Evolutionary conservation across 2,888 invertebrate genomes (phyloP), one percentile per base, ranked within the genome.

Genomic region (Tanypteryx hageni): DNA sequence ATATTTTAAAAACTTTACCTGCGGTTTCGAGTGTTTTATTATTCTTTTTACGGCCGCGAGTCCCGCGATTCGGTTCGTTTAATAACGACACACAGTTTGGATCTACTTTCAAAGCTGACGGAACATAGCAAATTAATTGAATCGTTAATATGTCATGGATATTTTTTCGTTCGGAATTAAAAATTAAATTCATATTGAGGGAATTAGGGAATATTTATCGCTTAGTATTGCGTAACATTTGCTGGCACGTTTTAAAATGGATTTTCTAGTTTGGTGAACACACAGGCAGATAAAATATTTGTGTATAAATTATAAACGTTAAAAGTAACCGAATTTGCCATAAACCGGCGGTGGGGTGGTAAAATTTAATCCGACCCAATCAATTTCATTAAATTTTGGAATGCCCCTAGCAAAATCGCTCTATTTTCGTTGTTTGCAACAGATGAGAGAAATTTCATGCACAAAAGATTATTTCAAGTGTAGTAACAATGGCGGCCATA

Each of bases 251-350:
- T 76, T 76, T 76, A 27, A 27, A 76, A 76, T 18, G 76, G 76
- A 76, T 76, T 76, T 76, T 76, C 76, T 76, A 76, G 76, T 76
- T 76, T 76, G 76, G 22, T 76, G 76, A 76, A 27, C 76, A 27
- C 27, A 13, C 22, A 13, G 76, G 11, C 27, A 13, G 76, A 76
- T 76, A 11, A 76, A 76, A 76, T 76, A 76, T 76, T 76, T 76
- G 3, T 27, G 76, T 27, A 27, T 27, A 76, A 76, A 76, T 76
- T 27, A 9, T 4, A 27, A 27, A 27, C 22, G 14, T 76, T 76
- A 76, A 76, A 44, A 44, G 5, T 76, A 22, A 76, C 22, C 76
- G 22, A 76, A 76, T 76, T 13, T 27, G 76, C 76, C 13, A 10
- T 13, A 27, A 27, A 76, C 76, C 22, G 11, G 22, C 22, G 76